Base-by-base conservation (phyloP, 2,888 invertebrate genomes). In the Epinotia bilunana region DNA sequence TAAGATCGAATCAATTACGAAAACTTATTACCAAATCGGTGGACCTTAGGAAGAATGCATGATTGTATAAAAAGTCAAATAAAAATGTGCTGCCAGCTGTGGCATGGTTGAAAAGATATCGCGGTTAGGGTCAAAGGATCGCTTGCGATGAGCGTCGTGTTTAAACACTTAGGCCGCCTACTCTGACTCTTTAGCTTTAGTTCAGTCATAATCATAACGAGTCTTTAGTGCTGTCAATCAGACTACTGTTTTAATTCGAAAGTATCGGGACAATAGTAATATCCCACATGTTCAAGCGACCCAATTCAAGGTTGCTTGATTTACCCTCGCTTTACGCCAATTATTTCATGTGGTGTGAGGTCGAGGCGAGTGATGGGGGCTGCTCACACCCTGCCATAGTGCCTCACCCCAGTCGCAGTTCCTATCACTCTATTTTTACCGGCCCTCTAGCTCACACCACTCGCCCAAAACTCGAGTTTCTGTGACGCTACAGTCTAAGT, bases 301-400 rank as follows among this genome's bases (percentile, higher is more conserved):
- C n/a, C 63, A 49, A 49, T 16, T 64, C 49, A 64, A 64, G 64
- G 65, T 53, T 28, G 53, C 65, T 65, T 28, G 33, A 53, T 65
- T 18, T 28, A 33, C n/a, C 33, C 65, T 33, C 53, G 53, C n/a
- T 53, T 53, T 53, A 13, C 53, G 53, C 53, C 53, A 53, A 65
- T 65, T 58, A 68, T 58, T 23, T 23, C 58, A 23, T 57, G 64
- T 69, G 73, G 73, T 69, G 73, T 74, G 73, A 74, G 73, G 64
- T n/a, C 74, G 63, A 76, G 83, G 83, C 86, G 83, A 84, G 82
- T 83, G 86, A 90, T 90, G 91, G 91, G 88, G 91, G 88, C 89
- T 83, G 88, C 91, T 91, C 91, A 91, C 92, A 93, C 94, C 94
- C 93, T 91, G 93, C 90, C 92, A 90, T 91, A 89, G 87, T 89